Evolutionary conservation across 1,140 invertebrate species (phyloP), one percentile per base, ranked within the genome.

Genomic region (Anastrepha obliqua): DNA sequence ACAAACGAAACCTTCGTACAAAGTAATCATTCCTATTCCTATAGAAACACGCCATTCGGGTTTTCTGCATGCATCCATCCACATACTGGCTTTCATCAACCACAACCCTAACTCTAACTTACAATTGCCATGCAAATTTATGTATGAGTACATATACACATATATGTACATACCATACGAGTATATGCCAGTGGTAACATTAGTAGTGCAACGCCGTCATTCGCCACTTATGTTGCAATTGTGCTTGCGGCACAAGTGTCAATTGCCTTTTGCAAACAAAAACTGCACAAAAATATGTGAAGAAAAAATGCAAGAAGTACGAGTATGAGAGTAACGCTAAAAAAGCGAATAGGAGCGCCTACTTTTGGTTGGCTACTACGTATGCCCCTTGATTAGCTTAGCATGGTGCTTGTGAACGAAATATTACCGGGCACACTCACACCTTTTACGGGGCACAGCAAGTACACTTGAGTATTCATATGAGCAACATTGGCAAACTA

Each of bases 231-330:
- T 81, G 51, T 81, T 81, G 74, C 51, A 58, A 81, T 67, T 81
- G 17, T 81, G 74, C 74, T 47, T 81, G n/a, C 44, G 47, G 74
- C 74, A 29, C 47, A 81, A 81, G 74, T 81, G 74, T 81, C 74
- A 81, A 81, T 81, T 81, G 74, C 74, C 42, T 81, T 81, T 55
- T 81, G 42, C 74, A 47, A 58, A 74, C 70, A 74, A 74, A 74
- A 74, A 44, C 44, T 74, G 39, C 7, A 55, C 20, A 81, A 47
- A 78, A 55, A 55, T 0, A 13, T 62, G 1, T 17, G 20, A 55
- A 55, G 9, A 81, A 81, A 20, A 55, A 17, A 51, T 20, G n/a
- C 17, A 51, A 81, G 44, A 55, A 55, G 47, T 55, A 55, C n/a
- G 20, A 55, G 47, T 55, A 55, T 20, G 20, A 55, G 47, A 20